Percentiles rank a stretch among this genome's conserved stretches.
phyloP scores from a whole-genome alignment of 2,888 invertebrate species.

The Tryphoninae sp. region DNA sequence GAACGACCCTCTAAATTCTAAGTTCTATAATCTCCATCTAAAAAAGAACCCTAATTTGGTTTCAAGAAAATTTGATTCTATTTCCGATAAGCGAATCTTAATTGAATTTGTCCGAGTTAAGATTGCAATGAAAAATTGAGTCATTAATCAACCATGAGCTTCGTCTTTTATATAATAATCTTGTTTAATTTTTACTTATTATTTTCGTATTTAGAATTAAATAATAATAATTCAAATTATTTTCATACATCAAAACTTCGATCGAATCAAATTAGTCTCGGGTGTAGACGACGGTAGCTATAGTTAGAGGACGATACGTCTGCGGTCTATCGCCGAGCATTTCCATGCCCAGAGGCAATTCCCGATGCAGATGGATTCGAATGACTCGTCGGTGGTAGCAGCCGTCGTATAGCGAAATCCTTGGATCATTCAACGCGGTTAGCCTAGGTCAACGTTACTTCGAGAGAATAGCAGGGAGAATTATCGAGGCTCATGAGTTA shows the following conservation, averaged over 20 bases:
- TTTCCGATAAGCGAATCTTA: background rate
- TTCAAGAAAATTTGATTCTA: background rate
- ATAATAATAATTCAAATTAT: background rate
- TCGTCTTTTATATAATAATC: too few species aligned
- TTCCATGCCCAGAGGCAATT: constrained; percentile 8
- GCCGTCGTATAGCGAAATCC: constrained; percentile 22
- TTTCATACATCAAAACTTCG: background rate
- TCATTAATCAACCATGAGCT: too few species aligned
- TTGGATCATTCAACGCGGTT: constrained; percentile 29
- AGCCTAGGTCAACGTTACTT: constrained; percentile 13
- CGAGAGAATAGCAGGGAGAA: constrained; percentile 23
- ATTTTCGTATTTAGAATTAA: too few species aligned
- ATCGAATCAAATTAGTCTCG: background rate
- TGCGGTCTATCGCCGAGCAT: background rate
- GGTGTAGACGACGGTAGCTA: background rate
- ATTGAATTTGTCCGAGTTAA: background rate
- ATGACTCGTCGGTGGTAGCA: background rate
- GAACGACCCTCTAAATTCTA: background rate
- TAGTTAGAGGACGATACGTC: background rate
- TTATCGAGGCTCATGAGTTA: background rate
- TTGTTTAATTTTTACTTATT: too few species aligned
- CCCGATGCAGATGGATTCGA: constrained; percentile 41
- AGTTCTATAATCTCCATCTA: background rate
- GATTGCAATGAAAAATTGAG: background rate
- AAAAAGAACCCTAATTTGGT: background rate